Conservation (phyloP, 2,888 invertebrate species). For the Drosophila percnosoma region DNA sequence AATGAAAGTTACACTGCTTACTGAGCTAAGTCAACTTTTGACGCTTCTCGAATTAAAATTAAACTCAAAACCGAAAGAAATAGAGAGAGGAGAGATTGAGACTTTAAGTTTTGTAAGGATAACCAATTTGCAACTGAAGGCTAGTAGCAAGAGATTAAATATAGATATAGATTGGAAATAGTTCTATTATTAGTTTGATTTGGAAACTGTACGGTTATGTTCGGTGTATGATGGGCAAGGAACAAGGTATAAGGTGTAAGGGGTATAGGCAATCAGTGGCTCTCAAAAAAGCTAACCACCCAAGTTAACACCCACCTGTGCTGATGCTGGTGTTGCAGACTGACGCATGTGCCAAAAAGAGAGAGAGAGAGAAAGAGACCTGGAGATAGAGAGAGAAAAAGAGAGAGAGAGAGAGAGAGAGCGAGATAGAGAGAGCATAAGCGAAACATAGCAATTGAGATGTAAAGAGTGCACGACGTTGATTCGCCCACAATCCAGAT, state of each 20-base stretch:
- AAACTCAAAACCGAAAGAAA: too few relatives aligned
- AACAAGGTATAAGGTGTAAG: background rate
- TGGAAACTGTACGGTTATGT: conserved; percentile 5
- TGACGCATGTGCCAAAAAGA: background rate
- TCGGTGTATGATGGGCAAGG: conserved; percentile 11
- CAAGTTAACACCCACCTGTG: conserved; percentile 65
- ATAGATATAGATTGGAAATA: background rate
- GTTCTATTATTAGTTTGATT: background rate
- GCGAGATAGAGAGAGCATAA: background rate
- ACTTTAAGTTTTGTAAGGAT: background rate
- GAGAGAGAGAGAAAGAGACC: background rate
- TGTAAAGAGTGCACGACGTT: conserved; percentile 39
- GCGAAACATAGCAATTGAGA: conserved; percentile 14
- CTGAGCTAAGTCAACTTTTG: too few relatives aligned
- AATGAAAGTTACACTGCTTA: too few relatives aligned
- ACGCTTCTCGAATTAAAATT: too few relatives aligned
- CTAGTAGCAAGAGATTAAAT: background rate
- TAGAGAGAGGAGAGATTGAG: too few relatives aligned
- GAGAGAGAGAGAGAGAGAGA: background rate
- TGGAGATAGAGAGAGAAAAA: background rate
- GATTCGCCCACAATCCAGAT: conserved; percentile 61
- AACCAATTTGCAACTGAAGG: background rate
- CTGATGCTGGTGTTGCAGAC: background rate
- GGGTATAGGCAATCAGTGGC: conserved; percentile 42
- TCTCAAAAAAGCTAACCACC: conserved; percentile 40